These are phyloP conservation scores for Falco rusticolus DNA, from an alignment of 2,797 vertebrate genomes.

Conservation along the genomic window DNA sequence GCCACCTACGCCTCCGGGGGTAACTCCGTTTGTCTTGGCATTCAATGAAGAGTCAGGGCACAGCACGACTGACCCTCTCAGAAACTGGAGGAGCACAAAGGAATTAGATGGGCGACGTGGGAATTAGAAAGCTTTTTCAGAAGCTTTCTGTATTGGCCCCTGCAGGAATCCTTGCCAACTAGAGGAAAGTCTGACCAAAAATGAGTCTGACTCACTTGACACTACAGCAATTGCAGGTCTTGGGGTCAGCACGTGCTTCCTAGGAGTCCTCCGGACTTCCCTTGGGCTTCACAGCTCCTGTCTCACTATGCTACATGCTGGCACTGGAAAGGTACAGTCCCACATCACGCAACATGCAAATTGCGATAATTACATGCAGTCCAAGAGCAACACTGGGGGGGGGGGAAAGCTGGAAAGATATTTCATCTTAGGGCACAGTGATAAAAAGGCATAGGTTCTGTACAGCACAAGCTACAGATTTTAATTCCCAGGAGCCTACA, in stretches of 20 bases:
- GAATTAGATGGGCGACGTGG: not conserved
- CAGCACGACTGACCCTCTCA: not conserved
- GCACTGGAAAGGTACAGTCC: not conserved
- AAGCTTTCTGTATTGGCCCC: not conserved
- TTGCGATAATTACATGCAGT: not conserved
- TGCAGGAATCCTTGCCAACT: not conserved
- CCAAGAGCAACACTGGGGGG: not conserved
- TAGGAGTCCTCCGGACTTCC: not conserved
- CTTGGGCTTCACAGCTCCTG: not conserved
- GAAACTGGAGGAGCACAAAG: not conserved
- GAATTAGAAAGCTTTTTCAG: not conserved
- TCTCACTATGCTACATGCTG: not conserved
- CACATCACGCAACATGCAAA: not conserved
- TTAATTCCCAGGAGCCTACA: not conserved
- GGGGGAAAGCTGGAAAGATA: too few relatives aligned
- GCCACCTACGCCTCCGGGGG: accelerated
- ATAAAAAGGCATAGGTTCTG: not conserved
- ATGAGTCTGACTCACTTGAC: not conserved
- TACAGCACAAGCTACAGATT: not conserved
- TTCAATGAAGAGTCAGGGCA: not conserved
- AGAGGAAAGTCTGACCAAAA: not conserved
- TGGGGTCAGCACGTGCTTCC: not conserved
- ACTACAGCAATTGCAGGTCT: too few relatives aligned
- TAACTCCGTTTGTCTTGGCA: too few relatives aligned
- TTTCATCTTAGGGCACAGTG: not conserved